Evolutionary conservation across 2,797 vertebrate genomes (phyloP), one percentile per base, ranked within the genome.

Genomic region (Streptopelia turtur): DNA sequence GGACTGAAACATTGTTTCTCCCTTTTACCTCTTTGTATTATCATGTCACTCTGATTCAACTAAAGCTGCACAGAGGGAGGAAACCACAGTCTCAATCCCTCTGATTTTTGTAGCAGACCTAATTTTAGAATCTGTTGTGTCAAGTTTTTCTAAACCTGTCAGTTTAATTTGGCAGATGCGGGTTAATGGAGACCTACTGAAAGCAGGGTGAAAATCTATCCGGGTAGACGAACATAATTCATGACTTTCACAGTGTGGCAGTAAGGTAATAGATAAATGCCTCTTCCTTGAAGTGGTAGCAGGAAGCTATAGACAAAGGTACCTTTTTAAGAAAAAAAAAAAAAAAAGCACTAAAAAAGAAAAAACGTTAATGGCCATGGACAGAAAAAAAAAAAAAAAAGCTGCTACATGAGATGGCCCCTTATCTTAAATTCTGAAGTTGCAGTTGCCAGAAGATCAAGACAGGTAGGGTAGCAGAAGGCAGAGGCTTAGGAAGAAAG

Each of bases 91-190:
- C 86, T 95, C 92, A 77, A 71, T 90, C 84, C 70, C 66, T 95
- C 89, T 94, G 91, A 92, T 96, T 96, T 96, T 85, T 95, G 75
- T 92, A 85, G 88, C 89, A 93, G 75, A 70, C 89, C 94, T 97
- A 95, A 97, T 93, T 97, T 94, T 97, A 97, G 94, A 96, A 93
- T 93, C 92, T 94, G 89, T 96, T 96, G 91, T 95, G 95, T 93
- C 94, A 94, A 94, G 89, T 93, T 94, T 95, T 96, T 95, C 90
- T 96, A 94, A 95, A 96, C 93, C 89, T 95, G 93, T 96, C 95
- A 93, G 80, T 96, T 97, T 94, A 96, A 96, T 97, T 95, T 83
- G 89, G 82, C 94, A 94, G 82, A 92, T 82, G 86, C 61, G 20
- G 93, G 96, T 96, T 97, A 94, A 94, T 87, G 89, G 88, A 93